These are phyloP conservation scores for Eciton burchellii DNA, from an alignment of 1,140 invertebrate species.

Conservation along the genomic window DNA sequence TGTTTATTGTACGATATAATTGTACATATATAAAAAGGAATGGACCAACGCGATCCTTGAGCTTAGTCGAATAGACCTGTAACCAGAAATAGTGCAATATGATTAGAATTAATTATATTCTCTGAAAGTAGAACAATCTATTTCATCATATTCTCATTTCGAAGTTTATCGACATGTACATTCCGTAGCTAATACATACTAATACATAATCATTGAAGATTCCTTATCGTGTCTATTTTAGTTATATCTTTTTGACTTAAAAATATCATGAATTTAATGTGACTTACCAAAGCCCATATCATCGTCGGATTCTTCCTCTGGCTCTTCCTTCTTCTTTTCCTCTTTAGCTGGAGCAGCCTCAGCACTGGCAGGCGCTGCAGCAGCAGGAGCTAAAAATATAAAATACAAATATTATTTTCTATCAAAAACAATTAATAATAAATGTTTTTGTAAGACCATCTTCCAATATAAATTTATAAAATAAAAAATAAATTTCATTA, in stretches of 20 bases:
- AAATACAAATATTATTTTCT: constrained; percentile 12
- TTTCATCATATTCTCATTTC: constrained; percentile 80
- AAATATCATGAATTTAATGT: constrained; percentile 63
- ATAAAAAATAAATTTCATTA: neutral
- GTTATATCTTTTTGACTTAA: constrained; percentile 25
- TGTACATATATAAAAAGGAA: constrained; percentile 77
- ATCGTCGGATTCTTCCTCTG: constrained; percentile 94
- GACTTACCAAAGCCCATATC: constrained; percentile 97
- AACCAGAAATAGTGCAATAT: constrained; percentile 82
- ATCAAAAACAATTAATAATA: neutral
- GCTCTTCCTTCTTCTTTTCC: constrained; percentile 94
- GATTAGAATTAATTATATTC: constrained; percentile 41
- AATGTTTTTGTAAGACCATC: neutral
- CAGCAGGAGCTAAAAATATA: constrained; percentile 84
- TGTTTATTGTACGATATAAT: constrained; percentile 80
- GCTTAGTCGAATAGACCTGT: constrained; percentile 91
- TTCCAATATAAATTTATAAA: constrained; percentile 5
- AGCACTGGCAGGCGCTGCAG: constrained; percentile 89
- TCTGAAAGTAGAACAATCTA: constrained; percentile 29
- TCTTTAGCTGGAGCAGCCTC: constrained; percentile 89
- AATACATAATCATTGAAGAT: constrained; percentile 81
- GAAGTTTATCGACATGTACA: constrained; percentile 80
- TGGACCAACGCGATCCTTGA: constrained; percentile 70
- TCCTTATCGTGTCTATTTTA: constrained; percentile 2
- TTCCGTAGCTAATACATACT: constrained; percentile 87